Base-by-base conservation (phyloP, 2,113 vertebrate genomes). In the Hyperopisus bebe region DNA sequence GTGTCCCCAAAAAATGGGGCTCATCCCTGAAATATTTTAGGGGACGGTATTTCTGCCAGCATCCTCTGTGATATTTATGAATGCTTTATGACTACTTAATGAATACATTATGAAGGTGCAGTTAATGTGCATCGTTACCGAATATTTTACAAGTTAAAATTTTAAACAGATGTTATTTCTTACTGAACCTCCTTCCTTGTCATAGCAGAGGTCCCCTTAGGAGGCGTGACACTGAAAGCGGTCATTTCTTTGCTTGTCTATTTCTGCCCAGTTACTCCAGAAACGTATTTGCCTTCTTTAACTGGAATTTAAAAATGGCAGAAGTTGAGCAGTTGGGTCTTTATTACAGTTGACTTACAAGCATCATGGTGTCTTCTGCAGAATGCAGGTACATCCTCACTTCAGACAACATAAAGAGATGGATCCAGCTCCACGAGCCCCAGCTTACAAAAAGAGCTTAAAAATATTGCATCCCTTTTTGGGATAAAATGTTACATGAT, bases 321-420 rank as follows among this genome's bases (percentile, higher is more conserved):
- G 77, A 80, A 85, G 19, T 11, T 21, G 48, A 44, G 66, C 70
- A 39, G 27, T 80, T 27, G 19, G 39, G 21, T 86, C 47, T 90
- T 90, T 84, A 90, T 90, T 88, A 55, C 19, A 3, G 35, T 27
- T 62, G 9, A 50, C 42, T 51, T 74, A 42, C 15, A 83, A 53
- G 84, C n/a, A 5, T 19, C 35, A 80, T 42, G 15, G 15, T 42
- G 35, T n/a, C 58, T 35, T 35, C 80, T 51, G 17, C 21, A 89
- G 66, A 80, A 89, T 55, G 66, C 77, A 66, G 48, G 50, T 86
- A 66, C 82, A 85, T 50, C 77, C 24, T 86, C 5, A 48, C 27
- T 47, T 74, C 53, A 44, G 66, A 31, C 44, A 39, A 77, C 70
- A 11, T 35, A 42, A 42, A 80, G 74, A 42, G 19, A n/a, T 1